Evolutionary conservation across 2,113 vertebrate genomes (phyloP), one percentile per base, ranked within the genome.

Genomic region (Heliornis fulica): DNA sequence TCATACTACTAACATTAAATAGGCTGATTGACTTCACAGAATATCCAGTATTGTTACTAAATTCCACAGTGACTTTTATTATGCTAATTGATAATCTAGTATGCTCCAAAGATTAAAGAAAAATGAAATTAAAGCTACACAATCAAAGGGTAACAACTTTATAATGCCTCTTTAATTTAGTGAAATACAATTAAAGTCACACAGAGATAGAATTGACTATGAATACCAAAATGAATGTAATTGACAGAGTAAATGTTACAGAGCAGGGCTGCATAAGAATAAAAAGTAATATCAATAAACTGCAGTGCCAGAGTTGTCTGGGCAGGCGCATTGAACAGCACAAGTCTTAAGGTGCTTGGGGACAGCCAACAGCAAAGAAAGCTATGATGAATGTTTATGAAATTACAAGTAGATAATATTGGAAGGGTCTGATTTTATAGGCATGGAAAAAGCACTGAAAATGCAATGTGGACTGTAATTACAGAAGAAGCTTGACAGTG

Each of bases 61-160:
- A 97, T 97, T 98, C 97, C 94, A 91, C 93, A 93, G 90, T 89
- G 97, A 93, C 94, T 94, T 98, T 97, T 98, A 97, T 98, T 98
- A 98, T 98, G 97, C 78, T 98, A 98, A 98, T 96, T 98, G 97
- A 98, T 98, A 98, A 97, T 97, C 91, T 93, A 97, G 56, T 87
- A 45, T 94, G 92, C 94, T 97, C 83, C 77, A 66, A 98, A 98
- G 97, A 98, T 97, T 97, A 97, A 98, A 98, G 95, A 97, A 98
- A 98, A 98, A 98, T 97, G 93, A 98, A 98, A 98, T 98, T 98
- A 98, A 98, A 98, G 94, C 95, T 94, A 87, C 94, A 97, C 97
- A 98, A 98, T 97, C 97, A 98, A 98, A 98, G 97, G 94, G 97
- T 98, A 98, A 98, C 98, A 98, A 98, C 98, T 98, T 98, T 96